phyloP scores from a whole-genome alignment of 2,888 invertebrate species.

The Leuctra nigra region DNA sequence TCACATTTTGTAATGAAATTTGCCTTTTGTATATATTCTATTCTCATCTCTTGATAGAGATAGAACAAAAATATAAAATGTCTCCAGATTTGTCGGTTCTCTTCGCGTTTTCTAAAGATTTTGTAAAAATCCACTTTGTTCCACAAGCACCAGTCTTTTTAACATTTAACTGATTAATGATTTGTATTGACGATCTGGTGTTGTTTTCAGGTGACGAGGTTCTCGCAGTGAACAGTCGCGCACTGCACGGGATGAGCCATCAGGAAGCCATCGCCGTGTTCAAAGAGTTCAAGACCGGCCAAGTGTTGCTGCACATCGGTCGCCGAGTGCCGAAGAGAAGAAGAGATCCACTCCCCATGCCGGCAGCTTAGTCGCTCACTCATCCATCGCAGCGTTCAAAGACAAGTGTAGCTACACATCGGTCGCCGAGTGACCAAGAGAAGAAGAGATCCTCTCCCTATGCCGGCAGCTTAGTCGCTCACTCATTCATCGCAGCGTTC shows the following conservation, averaged over 20 bases:
- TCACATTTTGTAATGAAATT: too few species aligned
- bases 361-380: not conserved
- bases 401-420: constrained; percentile 67
- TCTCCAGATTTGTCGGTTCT: too few species aligned
- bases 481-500: not conserved
- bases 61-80: too few species aligned
- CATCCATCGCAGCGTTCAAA: constrained; percentile 62
- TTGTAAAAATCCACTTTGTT: too few species aligned
- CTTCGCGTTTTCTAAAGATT: too few species aligned
- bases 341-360: not conserved
- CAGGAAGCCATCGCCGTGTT: constrained; percentile 73
- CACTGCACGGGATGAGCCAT: constrained; percentile 68
- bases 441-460: constrained; percentile 10
- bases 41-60: too few species aligned
- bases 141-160: too few species aligned
- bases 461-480: not conserved
- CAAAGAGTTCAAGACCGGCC: constrained; percentile 69
- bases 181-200: too few species aligned
- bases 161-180: too few species aligned
- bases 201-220: constrained; percentile 68
- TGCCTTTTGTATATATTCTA: too few species aligned
- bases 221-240: constrained; percentile 70
- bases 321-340: constrained; percentile 37
- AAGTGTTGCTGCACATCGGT: constrained; percentile 66
- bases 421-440: constrained; percentile 43